phyloP scores from a whole-genome alignment of 2,113 vertebrate genomes.

The Antigone vipio region DNA sequence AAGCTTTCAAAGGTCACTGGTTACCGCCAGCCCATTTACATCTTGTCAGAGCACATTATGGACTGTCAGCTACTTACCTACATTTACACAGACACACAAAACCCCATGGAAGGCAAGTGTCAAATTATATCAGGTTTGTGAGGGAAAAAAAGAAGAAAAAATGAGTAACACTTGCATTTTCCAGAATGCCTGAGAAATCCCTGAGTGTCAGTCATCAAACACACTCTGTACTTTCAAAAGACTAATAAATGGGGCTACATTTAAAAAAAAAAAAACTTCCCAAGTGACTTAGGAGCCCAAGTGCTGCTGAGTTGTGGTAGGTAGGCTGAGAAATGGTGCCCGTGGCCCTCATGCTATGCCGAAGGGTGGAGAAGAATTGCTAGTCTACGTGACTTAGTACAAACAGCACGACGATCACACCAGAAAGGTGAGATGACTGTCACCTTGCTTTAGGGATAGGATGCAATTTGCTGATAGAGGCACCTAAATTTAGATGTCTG shows the following conservation, averaged over 20 bases:
- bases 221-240: not conserved
- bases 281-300: not conserved
- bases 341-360: not conserved
- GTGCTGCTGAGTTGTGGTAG: not conserved
- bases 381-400: not conserved
- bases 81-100: not conserved
- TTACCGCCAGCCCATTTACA: not conserved
- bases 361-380: not conserved
- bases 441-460: not conserved
- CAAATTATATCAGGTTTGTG: not conserved
- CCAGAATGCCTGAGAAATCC: not conserved
- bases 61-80: not conserved
- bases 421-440: not conserved
- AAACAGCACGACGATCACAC: not conserved
- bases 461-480: not conserved
- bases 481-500: not conserved
- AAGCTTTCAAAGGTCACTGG: not conserved
- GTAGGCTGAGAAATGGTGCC: not conserved
- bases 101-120: not conserved
- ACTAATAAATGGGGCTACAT: not conserved
- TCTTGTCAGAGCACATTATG: constrained; percentile 2
- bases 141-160: not conserved
- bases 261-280: not conserved
- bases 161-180: not conserved
- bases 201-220: not conserved